Conservation (phyloP, 1,140 invertebrate species). For the Asbolus verrucosus region DNA sequence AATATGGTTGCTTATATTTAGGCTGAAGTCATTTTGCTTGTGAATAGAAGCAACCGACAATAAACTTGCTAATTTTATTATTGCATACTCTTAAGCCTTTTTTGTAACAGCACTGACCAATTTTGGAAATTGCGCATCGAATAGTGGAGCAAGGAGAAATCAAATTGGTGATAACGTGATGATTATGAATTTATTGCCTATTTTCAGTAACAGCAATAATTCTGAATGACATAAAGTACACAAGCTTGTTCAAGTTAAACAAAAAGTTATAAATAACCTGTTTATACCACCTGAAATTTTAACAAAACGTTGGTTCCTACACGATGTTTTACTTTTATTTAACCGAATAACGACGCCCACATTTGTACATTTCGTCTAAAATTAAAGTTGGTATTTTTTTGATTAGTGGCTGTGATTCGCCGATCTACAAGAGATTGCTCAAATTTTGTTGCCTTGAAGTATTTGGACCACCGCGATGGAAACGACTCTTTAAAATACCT, state of each 20-base stretch:
- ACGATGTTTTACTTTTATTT: constrained; percentile 15
- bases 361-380: not conserved
- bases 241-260: constrained; percentile 18
- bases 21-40: not conserved
- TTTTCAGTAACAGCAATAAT: constrained; percentile 30
- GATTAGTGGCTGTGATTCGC: no score
- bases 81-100: not conserved
- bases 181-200: constrained; percentile 21
- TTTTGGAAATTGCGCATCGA: no score
- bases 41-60: not conserved
- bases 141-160: constrained; percentile 12
- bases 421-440: no score
- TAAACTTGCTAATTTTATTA: constrained; percentile 27
- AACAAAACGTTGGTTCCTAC: not conserved
- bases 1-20: constrained; percentile 11
- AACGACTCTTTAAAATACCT: no score
- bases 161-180: constrained; percentile 15
- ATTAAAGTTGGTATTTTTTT: no score
- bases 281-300: constrained; percentile 21
- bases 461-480: no score
- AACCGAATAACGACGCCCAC: not conserved
- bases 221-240: constrained; percentile 26
- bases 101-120: no score
- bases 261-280: constrained; percentile 27
- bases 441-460: no score